Conservation (phyloP, 2,888 invertebrate genomes). For the Aplocera efformata region DNA sequence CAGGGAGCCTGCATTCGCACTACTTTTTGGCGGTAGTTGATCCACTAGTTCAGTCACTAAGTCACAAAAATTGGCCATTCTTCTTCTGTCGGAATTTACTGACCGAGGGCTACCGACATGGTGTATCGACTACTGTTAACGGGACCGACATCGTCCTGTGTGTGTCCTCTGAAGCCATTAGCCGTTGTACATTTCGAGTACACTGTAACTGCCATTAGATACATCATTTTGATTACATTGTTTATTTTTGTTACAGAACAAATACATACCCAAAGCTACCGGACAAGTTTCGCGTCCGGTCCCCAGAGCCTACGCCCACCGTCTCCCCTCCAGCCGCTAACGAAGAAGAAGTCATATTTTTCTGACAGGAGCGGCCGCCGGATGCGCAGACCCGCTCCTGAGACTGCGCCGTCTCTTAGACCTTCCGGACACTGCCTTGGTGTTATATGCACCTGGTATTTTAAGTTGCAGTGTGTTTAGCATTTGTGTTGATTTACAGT, state of each 20-base stretch:
- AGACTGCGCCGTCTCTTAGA: conserved; percentile 68
- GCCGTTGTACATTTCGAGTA: too few relatives aligned
- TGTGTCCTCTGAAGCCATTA: too few relatives aligned
- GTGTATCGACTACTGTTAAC: too few relatives aligned
- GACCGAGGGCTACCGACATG: too few relatives aligned
- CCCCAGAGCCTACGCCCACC: conserved; percentile 56
- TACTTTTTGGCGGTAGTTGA: too few relatives aligned
- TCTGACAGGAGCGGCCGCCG: conserved; percentile 76
- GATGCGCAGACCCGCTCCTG: conserved; percentile 55
- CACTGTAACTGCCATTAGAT: too few relatives aligned
- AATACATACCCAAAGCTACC: conserved; percentile 87
- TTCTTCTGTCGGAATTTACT: too few relatives aligned
- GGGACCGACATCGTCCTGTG: too few relatives aligned
- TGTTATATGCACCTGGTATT: conserved; percentile 31
- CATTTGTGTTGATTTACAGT: background rate
- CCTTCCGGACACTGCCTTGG: conserved; percentile 33
- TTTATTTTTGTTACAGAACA: conserved; percentile 62
- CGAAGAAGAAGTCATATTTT: conserved; percentile 85
- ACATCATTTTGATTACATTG: too few relatives aligned
- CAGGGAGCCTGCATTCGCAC: too few relatives aligned
- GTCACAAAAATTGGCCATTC: too few relatives aligned
- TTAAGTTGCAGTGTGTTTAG: conserved; percentile 7
- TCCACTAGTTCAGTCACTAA: too few relatives aligned
- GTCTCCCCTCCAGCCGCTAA: conserved; percentile 33
- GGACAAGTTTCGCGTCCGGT: conserved; percentile 83